Conservation (phyloP, 2,113 vertebrate genomes). For the Poeciliopsis occidentalis region DNA sequence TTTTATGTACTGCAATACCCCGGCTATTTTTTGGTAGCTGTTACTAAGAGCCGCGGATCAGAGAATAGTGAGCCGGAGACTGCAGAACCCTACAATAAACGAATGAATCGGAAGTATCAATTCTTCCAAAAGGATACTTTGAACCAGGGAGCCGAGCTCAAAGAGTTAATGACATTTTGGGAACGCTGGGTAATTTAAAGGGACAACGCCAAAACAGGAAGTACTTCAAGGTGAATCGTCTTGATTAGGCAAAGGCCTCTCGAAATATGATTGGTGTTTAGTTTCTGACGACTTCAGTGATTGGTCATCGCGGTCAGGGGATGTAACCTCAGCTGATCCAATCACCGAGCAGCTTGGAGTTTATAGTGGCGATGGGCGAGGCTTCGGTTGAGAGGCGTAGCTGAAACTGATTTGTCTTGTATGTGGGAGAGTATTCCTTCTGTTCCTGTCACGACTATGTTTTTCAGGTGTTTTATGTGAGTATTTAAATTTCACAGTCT, state of each 20-base stretch:
- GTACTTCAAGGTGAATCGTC: neutral
- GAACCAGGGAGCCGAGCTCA: neutral
- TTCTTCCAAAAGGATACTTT: too few relatives aligned
- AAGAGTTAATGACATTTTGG: too few relatives aligned
- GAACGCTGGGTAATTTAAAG: too few relatives aligned
- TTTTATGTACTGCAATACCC: neutral
- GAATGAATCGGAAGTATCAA: too few relatives aligned
- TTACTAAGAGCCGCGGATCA: too few relatives aligned
- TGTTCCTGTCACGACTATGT: slow-evolving; percentile 54
- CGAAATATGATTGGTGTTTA: slow-evolving; percentile 2
- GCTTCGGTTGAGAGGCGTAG: slow-evolving; percentile 22
- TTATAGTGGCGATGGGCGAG: slow-evolving; percentile 25
- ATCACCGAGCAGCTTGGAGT: neutral
- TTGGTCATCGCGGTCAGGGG: neutral
- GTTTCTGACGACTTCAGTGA: neutral
- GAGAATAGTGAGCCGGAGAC: too few relatives aligned
- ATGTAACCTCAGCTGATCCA: neutral
- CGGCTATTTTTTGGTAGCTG: neutral
- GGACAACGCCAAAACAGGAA: neutral
- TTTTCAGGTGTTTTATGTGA: slow-evolving; percentile 47
- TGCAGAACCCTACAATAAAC: too few relatives aligned
- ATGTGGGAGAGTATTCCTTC: slow-evolving; percentile 19
- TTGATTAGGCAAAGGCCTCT: neutral
- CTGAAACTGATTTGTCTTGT: slow-evolving; percentile 5
- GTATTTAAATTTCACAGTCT: too few relatives aligned